phyloP scores from a whole-genome alignment of 1,140 invertebrate genomes.

The Subanguina moxae region DNA sequence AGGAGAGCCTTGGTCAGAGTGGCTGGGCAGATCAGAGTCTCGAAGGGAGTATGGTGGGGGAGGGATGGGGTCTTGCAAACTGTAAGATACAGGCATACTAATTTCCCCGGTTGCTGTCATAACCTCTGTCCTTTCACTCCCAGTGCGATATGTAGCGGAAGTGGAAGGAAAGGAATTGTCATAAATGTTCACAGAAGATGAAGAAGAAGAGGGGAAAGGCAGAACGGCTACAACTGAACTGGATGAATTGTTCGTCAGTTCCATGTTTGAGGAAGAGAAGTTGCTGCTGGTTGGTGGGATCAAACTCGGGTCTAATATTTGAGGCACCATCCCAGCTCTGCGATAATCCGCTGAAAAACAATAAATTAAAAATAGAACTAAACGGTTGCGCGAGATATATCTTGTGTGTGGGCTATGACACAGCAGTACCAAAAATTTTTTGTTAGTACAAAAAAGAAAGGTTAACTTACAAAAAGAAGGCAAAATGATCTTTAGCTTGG shows the following conservation, averaged over 20 bases:
- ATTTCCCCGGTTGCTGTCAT: background rate
- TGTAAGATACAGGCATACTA: background rate
- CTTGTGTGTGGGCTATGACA: no score
- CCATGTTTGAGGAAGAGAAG: background rate
- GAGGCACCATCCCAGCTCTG: slow-evolving; percentile 16
- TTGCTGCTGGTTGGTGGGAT: slow-evolving; percentile 9
- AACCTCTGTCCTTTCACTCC: background rate
- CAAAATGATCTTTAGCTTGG: slow-evolving; percentile 21
- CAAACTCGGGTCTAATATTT: slow-evolving; percentile 8
- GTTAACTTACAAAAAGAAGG: slow-evolving; percentile 22
- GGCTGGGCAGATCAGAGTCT: background rate
- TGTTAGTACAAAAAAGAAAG: background rate
- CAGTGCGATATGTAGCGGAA: background rate
- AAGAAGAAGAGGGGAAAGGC: background rate
- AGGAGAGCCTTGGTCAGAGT: background rate
- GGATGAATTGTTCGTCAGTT: background rate
- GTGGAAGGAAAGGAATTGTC: slow-evolving; percentile 6
- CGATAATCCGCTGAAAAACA: slow-evolving; percentile 26
- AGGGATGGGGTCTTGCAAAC: background rate
- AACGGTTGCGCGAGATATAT: no score
- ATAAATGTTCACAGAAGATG: background rate
- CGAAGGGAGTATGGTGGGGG: background rate
- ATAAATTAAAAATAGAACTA: background rate
- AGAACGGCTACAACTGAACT: background rate
- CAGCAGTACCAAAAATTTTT: no score